A percentile compares a stretch with the other conserved stretches of the same genome.
These are phyloP conservation scores for Ceuthmochares aereus DNA, from an alignment of 2,113 vertebrate genomes.

Conservation along the genomic window DNA sequence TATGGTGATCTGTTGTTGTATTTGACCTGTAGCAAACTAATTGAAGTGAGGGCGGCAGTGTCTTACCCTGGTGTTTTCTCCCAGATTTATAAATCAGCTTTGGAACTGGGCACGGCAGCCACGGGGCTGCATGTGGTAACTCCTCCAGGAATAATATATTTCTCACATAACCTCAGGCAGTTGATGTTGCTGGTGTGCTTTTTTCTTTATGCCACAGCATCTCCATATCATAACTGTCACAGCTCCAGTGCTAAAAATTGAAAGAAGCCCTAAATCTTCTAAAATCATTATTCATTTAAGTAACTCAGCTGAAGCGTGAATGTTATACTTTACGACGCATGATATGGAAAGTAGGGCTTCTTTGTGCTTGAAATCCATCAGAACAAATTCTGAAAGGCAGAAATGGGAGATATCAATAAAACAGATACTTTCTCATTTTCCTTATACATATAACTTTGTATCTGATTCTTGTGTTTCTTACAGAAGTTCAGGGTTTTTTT, in stretches of 20 bases:
- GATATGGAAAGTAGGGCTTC: neutral
- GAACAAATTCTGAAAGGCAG: neutral
- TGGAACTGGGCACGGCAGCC: neutral
- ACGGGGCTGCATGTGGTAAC: neutral
- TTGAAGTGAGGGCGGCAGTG: neutral
- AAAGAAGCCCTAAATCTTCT: neutral
- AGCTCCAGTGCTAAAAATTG: neutral
- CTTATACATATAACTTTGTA: neutral
- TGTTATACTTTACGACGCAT: neutral
- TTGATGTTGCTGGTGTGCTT: neutral
- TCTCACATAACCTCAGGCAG: constrained; percentile 7
- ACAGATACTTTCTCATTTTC: neutral
- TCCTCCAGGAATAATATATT: neutral
- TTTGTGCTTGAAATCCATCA: neutral
- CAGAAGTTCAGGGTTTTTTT: neutral
- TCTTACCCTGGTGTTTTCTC: neutral
- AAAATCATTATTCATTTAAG: neutral
- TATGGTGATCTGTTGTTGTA: neutral
- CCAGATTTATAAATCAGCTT: neutral
- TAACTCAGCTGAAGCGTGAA: neutral
- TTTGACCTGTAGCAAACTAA: neutral
- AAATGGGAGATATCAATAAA: neutral
- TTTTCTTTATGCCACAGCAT: neutral
- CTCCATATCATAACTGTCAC: neutral
- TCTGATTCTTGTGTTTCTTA: neutral